These are phyloP conservation scores for Oikopleura dioica DNA, from an alignment of 23 tunicate genomes.

Conservation along the genomic window DNA sequence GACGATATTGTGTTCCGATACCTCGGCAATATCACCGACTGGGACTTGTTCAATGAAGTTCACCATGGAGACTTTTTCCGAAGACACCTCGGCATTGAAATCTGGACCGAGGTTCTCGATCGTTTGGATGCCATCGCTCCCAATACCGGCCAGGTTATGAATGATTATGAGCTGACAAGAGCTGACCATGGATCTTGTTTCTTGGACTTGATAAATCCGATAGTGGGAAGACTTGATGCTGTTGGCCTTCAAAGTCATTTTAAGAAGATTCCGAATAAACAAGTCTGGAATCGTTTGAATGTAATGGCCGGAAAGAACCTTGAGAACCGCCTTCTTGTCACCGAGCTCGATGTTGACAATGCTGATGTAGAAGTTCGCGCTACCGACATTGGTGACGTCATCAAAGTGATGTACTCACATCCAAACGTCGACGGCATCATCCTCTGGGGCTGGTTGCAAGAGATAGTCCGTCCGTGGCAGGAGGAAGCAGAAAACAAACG, in stretches of 20 bases:
- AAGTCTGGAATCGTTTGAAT: background rate
- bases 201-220: constrained; percentile 4
- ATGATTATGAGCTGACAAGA: background rate
- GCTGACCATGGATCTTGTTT: background rate
- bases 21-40: background rate
- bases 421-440: constrained; percentile 5
- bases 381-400: background rate
- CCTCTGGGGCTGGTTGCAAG: background rate
- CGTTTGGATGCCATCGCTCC: background rate
- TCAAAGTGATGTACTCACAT: background rate
- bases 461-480: background rate
- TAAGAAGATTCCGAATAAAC: background rate
- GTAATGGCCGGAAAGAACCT: background rate
- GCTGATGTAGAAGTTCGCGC: background rate
- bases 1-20: too few relatives aligned
- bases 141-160: background rate
- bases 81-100: background rate
- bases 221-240: too few relatives aligned
- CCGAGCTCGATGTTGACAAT: background rate
- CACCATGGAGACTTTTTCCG: background rate
- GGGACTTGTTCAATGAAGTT: constrained; percentile 7
- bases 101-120: background rate
- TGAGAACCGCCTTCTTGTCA: background rate
- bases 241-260: constrained; percentile 8
- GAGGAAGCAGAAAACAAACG: too few relatives aligned